Evolutionary conservation across 37 sponge, comb jelly and placozoan species (phyloP), one percentile per base, ranked within the genome.

Genomic region (Ianthella basta): DNA sequence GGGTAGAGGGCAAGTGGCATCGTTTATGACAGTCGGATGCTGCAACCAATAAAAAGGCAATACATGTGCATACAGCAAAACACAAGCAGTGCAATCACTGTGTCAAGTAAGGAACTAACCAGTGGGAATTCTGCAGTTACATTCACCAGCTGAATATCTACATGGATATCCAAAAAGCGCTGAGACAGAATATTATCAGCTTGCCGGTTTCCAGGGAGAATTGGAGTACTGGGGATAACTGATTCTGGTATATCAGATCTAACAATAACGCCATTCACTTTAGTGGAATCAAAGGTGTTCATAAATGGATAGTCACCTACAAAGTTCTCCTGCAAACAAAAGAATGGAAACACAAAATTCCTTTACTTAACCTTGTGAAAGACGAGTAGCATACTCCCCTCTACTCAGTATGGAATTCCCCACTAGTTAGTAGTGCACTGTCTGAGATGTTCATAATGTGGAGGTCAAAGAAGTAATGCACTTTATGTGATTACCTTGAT

Each of bases 121-220:
- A 66, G 53, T 8, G 94, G 94, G 32, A 93, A 89, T 68, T 93
- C 94, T 32, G 87, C 90, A 34, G 88, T 93, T n/a, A 85, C 69
- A 55, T 89, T 89, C 20, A 50, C 37, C 2, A 93, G 56, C 55
- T 81, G 81, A 80, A 93, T 85, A n/a, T 80, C 69, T 21, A 89
- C 82, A 59, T 59, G 12, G 10, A 93, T 74, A 29, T 89, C 74
- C 20, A 89, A 57, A 79, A 89, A 88, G 15, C 88, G 40, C 35
- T 85, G 38, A 75, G 25, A 44, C n/a, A 75, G 40, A 1, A 75
- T 36, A 23, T 75, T 75, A 1, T 32, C 33, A 5, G 4, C n/a
- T 75, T n/a, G 33, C 25, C 12, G 24, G 24, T 19, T 24, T 53
- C 53, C 8, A 75, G 24, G 12, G 15, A 20, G 25, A 20, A 25